Conservation (phyloP, 2,888 invertebrate genomes). For the Cheilosia variabilis region DNA sequence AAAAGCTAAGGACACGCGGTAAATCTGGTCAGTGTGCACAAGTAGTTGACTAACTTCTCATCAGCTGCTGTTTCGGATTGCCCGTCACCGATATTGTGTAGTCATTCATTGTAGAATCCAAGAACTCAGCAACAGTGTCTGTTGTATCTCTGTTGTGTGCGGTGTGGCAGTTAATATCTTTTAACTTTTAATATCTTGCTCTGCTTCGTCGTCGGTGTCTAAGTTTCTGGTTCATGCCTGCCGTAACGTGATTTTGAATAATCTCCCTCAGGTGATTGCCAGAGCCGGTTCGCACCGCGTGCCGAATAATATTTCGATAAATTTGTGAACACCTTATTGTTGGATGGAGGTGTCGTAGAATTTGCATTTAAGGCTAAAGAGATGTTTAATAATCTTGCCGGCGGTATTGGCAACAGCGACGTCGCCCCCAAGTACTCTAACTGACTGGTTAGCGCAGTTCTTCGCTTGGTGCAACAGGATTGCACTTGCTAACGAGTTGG, state of each 20-base stretch:
- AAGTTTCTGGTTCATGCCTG: slow-evolving; percentile 32
- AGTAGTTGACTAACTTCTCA: slow-evolving; percentile 64
- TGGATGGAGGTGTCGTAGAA: slow-evolving; percentile 11
- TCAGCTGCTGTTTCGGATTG: slow-evolving; percentile 28
- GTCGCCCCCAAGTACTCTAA: slow-evolving; percentile 23
- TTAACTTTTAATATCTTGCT: neutral
- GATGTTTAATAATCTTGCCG: neutral
- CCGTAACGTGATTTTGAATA: slow-evolving; percentile 61
- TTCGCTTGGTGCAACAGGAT: slow-evolving; percentile 27
- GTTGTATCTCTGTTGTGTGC: slow-evolving; percentile 56
- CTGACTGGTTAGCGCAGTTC: slow-evolving; percentile 21
- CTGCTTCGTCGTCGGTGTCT: neutral
- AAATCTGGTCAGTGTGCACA: slow-evolving; percentile 79
- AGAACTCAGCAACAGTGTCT: slow-evolving; percentile 38
- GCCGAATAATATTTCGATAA: slow-evolving; percentile 69
- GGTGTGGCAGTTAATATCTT: slow-evolving; percentile 50
- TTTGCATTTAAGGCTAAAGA: slow-evolving; percentile 56
- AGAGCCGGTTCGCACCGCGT: slow-evolving; percentile 66
- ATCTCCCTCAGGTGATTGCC: slow-evolving; percentile 52
- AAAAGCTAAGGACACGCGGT: slow-evolving; percentile 83
- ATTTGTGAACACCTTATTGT: slow-evolving; percentile 56
- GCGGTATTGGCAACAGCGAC: neutral
- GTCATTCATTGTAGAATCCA: slow-evolving; percentile 3
- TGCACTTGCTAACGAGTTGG: slow-evolving; percentile 21
- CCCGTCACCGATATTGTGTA: slow-evolving; percentile 16